A percentile compares a stretch with the other conserved stretches of the same genome.
Conservation (phyloP, 2,113 vertebrate species). For the Mesoclemmys tuberculata region DNA sequence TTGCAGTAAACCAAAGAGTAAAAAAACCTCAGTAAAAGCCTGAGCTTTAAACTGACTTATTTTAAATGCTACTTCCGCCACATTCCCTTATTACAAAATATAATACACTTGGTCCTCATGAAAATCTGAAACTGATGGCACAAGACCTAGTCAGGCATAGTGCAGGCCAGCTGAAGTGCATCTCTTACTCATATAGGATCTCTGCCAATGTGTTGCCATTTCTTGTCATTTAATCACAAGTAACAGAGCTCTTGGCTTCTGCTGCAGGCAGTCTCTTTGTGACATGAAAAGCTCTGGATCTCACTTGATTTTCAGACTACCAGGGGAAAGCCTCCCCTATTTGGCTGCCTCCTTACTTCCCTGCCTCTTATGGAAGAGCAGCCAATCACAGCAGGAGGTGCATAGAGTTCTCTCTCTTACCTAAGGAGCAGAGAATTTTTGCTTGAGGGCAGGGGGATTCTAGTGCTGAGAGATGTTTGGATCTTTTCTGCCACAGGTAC, state of each 20-base stretch:
- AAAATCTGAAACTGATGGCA: neutral
- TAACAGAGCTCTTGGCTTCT: neutral
- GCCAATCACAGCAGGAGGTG: neutral
- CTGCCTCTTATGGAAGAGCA: neutral
- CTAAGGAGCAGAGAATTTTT: neutral
- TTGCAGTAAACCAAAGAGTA: constrained; percentile 56
- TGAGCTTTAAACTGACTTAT: constrained; percentile 23
- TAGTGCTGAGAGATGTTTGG: rapidly evolving
- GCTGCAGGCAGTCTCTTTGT: neutral
- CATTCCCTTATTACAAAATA: constrained; percentile 30
- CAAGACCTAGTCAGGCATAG: neutral
- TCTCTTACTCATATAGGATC: neutral
- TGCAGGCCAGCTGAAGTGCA: neutral
- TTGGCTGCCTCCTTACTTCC: neutral
- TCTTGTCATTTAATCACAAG: neutral
- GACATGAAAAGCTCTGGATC: neutral
- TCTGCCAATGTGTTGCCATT: neutral
- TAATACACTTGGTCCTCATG: constrained; percentile 15
- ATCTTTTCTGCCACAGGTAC: neutral
- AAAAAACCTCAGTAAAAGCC: constrained; percentile 51
- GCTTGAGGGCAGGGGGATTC: neutral
- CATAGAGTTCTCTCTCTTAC: neutral
- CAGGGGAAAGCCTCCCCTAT: neutral
- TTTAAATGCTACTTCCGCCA: constrained; percentile 1
- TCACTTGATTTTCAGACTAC: neutral